Base-by-base conservation (phyloP, 2,797 vertebrate species). In the Chromobotia macracanthus region DNA sequence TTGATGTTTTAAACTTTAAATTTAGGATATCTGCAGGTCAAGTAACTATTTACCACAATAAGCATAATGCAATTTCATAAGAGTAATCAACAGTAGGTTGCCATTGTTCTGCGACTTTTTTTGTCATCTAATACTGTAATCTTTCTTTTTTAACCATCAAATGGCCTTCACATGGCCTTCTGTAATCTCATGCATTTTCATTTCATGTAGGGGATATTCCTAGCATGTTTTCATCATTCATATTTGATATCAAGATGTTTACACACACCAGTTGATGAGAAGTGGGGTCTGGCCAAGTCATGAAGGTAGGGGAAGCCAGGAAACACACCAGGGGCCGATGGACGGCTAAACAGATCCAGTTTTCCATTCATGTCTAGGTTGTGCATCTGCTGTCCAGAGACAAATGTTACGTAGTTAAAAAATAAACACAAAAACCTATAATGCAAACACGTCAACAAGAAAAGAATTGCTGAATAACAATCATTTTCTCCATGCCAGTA, bases 361-460 rank as follows among this genome's bases (percentile, higher is more conserved):
- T 99, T 99, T 56, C 95, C 91, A 50, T 96, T 96, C 92, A 97
- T 95, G 85, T 99, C 97, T 77, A 98, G 92, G 90, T 99, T 99
- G 92, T 97, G 96, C 96, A 99, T 95, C 90, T 99, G 97, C 94
- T 95, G 85, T 85, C 87, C 82, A 89, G 23, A 12, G 38, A 73
- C 44, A 69, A 16, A 63, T 1, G n/a, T 9, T 25, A 41, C 44
- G 19, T 4, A 13, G 35, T 56, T 25, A 56, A 56, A 12, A 21
- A 56, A 58, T 25, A 25, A n/a, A n/a, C n/a, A n/a, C n/a, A n/a
- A n/a, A n/a, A n/a, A n/a, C n/a, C n/a, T n/a, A n/a, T n/a, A 16
- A 12, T 50, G 48, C 41, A 44, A 9, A 12, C 41, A 44, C 2
- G 12, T 1, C 41, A 9, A 12, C 41, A 44, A 9, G 8, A 11